Base-by-base conservation (phyloP, 1,140 invertebrate species). In the Lepidotrigona ventralis region DNA sequence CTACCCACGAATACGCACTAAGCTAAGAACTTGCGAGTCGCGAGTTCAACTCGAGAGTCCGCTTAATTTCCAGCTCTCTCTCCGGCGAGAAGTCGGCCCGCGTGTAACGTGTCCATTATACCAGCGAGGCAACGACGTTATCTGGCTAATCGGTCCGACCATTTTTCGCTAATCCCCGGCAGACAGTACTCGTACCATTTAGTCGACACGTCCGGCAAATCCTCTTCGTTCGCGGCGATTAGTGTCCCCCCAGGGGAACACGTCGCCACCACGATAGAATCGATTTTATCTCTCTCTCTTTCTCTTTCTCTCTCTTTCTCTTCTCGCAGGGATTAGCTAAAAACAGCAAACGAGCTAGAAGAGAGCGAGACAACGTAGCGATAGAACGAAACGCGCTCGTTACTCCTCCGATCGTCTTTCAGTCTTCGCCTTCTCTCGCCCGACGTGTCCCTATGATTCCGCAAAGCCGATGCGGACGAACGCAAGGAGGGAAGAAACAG, bases 281-380 rank as follows among this genome's bases (percentile, higher is more conserved):
- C 88, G 85, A 87, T 89, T 89, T 85, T 87, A 87, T 89, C 85
- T 81, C 77, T 66, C 72, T 76, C 85, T 89, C 88, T 85, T 81
- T 89, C 85, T 81, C 80, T 58, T 63, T 88, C 88, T 81, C 51
- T 23, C 9, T 76, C 33, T 17, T n/a, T 26, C 58, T 26, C 9
- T 26, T 21, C 8, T 9, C 17, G 17, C 8, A 29, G 56, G 74
- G 81, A 89, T 89, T 89, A 89, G 85, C 79, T 69, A 75, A 79
- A 74, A 85, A 88, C 77, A 71, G 76, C 77, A 72, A 79, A 81
- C 60, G 51, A 73, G 69, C 79, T 81, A 87, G 78, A 51, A 11
- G n/a, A 33, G 19, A 33, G 19, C 63, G 29, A 54, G 15, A 23
- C 51, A 39, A 60, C 6, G 33, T 23, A 14, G 3, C 19, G 46